Percentiles rank a stretch among this genome's conserved stretches.
Evolutionary conservation across 2,888 invertebrate species (phyloP).

Genomic region (Tiliacea citrago): DNA sequence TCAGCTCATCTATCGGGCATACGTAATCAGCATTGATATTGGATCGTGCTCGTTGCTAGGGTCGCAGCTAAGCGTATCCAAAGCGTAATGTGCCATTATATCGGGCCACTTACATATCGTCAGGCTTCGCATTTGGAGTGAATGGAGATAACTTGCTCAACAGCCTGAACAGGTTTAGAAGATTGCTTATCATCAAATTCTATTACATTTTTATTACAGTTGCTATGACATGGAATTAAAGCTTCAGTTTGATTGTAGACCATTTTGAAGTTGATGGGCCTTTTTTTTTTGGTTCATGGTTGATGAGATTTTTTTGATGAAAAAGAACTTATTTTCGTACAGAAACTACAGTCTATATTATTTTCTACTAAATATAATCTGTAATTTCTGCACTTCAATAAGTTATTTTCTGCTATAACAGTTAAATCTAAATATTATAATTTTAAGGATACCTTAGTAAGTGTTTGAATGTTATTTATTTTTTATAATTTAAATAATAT

Average conservation of each 20-base stretch:
- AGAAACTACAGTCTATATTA: background rate
- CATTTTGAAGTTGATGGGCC: constrained; percentile 12
- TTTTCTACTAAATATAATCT: background rate
- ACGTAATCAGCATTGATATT: constrained; percentile 74
- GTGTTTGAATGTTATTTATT: background rate
- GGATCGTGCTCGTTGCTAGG: constrained; percentile 81
- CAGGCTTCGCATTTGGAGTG: constrained; percentile 83
- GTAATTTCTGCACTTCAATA: background rate
- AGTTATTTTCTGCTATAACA: background rate
- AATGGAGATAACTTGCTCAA: constrained; percentile 89
- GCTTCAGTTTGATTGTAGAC: background rate
- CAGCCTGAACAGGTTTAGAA: constrained; percentile 85
- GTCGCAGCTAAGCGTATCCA: constrained; percentile 82
- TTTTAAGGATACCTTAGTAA: background rate
- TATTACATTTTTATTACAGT: constrained; percentile 44
- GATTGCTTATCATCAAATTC: constrained; percentile 67
- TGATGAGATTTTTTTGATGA: background rate
- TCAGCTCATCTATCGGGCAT: constrained; percentile 68
- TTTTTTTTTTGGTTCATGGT: background rate
- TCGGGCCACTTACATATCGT: constrained; percentile 86
- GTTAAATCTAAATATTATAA: background rate
- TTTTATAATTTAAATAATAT: background rate
- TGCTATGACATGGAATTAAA: constrained; percentile 43
- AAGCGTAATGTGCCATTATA: constrained; percentile 73
- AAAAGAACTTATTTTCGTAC: background rate